Evolutionary conservation across 2,113 vertebrate genomes (phyloP), one percentile per base, ranked within the genome.

Genomic region (Corythornis vintsioides): DNA sequence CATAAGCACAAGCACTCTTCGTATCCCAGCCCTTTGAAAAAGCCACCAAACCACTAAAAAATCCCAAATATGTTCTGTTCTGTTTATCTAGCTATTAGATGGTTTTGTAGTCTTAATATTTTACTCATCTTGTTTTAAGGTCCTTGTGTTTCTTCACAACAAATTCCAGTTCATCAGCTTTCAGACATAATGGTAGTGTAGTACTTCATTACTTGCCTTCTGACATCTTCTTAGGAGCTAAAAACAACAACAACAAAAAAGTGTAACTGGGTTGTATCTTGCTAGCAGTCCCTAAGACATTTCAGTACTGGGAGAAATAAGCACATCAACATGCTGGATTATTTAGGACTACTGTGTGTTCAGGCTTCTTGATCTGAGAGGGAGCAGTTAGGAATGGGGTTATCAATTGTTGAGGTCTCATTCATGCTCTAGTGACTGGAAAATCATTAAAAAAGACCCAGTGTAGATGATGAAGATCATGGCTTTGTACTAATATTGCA

Each of bases 1-100:
- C 14, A 14, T n/a, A 59, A 69, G 24, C 29, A 42, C 31, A 50
- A 42, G 13, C 19, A 40, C 6, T 69, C 50, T 8, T 87, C 14
- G 19, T 57, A 31, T 6, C 3, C 2, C 13, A 74, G 4, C 24
- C 38, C 28, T 45, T 89, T 67, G 13, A 18, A 56, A 87, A 18
- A 53, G 88, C 11, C 83, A 38, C 3, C 35, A 60, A 50, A 15
- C 13, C 56, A 53, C n/a, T 24, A 35, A 35, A 87, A 83, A 28
- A 1, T 0, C 2, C 6, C 3, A 59, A 43, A 21, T 15, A 4
- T 63, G 7, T 55, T 83, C 19, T 59, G 3, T 73, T 86, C 13
- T 90, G 9, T 59, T 84, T 38, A 26, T 43, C 9, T 77, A 43
- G 11, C 40, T 53, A 3, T 43, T 48, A 38, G n/a, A 9, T 48